Conservation (phyloP, 2,797 vertebrate genomes). For the Alfaro cultratus region DNA sequence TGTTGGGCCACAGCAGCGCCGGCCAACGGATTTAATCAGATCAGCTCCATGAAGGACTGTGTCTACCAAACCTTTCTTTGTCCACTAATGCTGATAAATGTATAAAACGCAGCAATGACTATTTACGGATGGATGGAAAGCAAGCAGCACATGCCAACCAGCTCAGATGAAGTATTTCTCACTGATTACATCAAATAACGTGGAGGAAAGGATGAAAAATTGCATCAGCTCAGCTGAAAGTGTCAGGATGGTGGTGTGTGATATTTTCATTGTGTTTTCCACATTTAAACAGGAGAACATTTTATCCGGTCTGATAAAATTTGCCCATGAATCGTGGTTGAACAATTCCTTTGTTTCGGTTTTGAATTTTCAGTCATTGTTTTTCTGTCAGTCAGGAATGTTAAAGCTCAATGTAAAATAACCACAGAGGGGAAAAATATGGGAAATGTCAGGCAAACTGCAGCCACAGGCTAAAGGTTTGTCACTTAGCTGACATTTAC, state of each 20-base stretch:
- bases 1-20: background rate
- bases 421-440: background rate
- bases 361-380: background rate
- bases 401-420: background rate
- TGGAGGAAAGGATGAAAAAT: background rate
- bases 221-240: background rate
- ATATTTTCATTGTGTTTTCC: background rate
- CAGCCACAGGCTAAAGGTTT: slow-evolving; percentile 5
- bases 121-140: background rate
- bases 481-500: slow-evolving; percentile 5
- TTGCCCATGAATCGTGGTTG: background rate
- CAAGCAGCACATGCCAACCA: background rate
- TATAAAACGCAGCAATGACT: background rate
- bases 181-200: background rate
- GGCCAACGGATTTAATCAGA: background rate
- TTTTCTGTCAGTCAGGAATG: background rate
- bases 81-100: background rate
- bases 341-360: background rate
- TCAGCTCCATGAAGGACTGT: background rate
- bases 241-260: background rate
- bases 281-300: background rate
- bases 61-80: background rate
- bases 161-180: background rate
- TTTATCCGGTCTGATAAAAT: background rate
- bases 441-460: background rate